Conservation (phyloP, 1,140 invertebrate species). For the Drosophila fuyamai region DNA sequence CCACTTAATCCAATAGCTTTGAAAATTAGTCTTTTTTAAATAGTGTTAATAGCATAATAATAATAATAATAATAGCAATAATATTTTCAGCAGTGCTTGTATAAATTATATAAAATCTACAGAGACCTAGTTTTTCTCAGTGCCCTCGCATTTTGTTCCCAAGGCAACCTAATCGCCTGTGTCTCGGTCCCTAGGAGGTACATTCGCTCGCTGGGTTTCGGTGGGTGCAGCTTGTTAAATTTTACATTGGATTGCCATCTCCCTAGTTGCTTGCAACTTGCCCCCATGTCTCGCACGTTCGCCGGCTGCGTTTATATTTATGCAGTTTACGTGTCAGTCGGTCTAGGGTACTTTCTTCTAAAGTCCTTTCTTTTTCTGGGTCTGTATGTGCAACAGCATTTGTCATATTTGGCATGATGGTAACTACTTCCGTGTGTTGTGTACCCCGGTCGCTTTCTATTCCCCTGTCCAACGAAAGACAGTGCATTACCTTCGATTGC, state of each 20-base stretch:
- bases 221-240: constrained; percentile 44
- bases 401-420: constrained; percentile 82
- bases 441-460: neutral
- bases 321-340: constrained; percentile 77
- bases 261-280: constrained; percentile 18
- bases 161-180: constrained; percentile 33
- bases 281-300: constrained; percentile 58
- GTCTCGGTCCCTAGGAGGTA: constrained; percentile 19
- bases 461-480: neutral
- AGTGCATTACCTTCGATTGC: constrained; percentile 77
- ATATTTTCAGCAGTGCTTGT: too few species aligned
- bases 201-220: neutral
- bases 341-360: constrained; percentile 17
- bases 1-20: too few species aligned
- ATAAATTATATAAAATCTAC: too few species aligned
- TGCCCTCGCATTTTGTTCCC: constrained; percentile 1
- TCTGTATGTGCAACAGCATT: constrained; percentile 61
- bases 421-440: constrained; percentile 77
- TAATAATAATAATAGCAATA: too few species aligned
- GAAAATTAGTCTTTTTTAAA: too few species aligned
- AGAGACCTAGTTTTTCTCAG: neutral
- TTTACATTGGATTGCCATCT: constrained; percentile 60
- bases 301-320: constrained; percentile 78
- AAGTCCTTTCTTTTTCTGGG: constrained; percentile 5
- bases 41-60: too few species aligned